Evolutionary conservation across 2,113 vertebrate genomes (phyloP), one percentile per base, ranked within the genome.

Genomic region (Corythoichthys haematopterus): DNA sequence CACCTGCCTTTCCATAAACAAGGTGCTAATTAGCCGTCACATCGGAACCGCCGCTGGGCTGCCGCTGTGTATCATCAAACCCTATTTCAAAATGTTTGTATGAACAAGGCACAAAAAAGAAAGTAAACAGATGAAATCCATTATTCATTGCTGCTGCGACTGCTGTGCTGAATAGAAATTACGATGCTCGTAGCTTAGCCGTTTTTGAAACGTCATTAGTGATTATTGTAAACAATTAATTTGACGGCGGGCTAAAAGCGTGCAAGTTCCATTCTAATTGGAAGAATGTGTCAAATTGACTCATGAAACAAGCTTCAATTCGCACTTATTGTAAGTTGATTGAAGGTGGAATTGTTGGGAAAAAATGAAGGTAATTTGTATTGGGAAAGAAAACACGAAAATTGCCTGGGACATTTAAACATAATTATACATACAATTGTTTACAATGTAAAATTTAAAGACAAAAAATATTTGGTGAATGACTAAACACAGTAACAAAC

Each of bases 51-150:
- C 55, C 4, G 55, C 55, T 36, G 55, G 55, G 55, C 12, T 36
- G 55, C 33, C 55, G 13, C 13, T 57, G 11, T 33, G 5, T 33
- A 14, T 6, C 33, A 33, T 57, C 55, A 36, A 36, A 37, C 33
- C 28, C 12, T 36, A 57, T 36, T 33, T 57, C 55, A 57, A 57
- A 57, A 36, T 13, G 33, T 57, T 57, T 57, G 55, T 36, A 36
- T 37, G 12, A 14, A 57, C 33, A 57, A 36, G 33, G 12, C 55
- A 6, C 33, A 62, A 35, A 3, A 8, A 10, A 59, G 8, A 35
- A 48, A 47, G 15, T 15, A 14, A 66, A 75, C 15, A 46, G 59
- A 64, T 64, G 64, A 64, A n/a, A 68, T 76, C 45, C 3, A 64
- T 64, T 64, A 48, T 64, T 64, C 45, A 64, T 64, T 11, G 4